Base-by-base conservation (phyloP, 2,888 invertebrate genomes). In the Torymus tubicola region DNA sequence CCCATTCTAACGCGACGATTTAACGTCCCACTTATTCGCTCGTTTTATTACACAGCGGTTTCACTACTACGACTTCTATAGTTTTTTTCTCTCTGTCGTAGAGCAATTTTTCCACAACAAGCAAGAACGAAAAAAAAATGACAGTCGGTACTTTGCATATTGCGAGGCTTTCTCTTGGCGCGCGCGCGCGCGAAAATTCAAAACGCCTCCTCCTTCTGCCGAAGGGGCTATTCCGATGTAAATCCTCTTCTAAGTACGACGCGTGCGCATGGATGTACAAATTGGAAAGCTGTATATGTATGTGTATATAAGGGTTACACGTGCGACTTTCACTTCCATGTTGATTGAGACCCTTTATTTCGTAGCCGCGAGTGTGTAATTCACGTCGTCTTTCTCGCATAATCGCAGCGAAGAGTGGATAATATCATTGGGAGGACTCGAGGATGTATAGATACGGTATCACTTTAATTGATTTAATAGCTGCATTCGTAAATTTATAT, bases 281-380 rank as follows among this genome's bases (percentile, higher is more conserved):
- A 80, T 80, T 80, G 71, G 80, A 76, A 80, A 80, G 76, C 76
- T 31, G 42, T 8, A 31, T n/a, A n/a, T n/a, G 8, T 42, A 42
- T 42, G 42, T 42, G 42, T 8, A 8, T 8, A 8, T 42, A 76
- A 65, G 75, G 71, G 80, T 76, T 75, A 71, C 52, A 2, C 16
- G 31, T 8, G 0, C 14, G 77, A 67, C 76, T 82, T 73, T 78
- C 71, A 74, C 69, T 71, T 67, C 12, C 14, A 73, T 4, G 8
- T 18, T 24, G 64, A 57, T 12, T 50, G 53, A 57, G 74, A 53
- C 58, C 53, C 69, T 61, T 73, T 42, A 61, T 73, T 57, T n/a
- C 3, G 13, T 5, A 4, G 52, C 16, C 18, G 55, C 4, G 14
- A n/a, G 31, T 16, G 4, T 31, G 42, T 53, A 60, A 65, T 58